Evolutionary conservation across 2,888 invertebrate species (phyloP).

Genomic region (Spodoptera picta): DNA sequence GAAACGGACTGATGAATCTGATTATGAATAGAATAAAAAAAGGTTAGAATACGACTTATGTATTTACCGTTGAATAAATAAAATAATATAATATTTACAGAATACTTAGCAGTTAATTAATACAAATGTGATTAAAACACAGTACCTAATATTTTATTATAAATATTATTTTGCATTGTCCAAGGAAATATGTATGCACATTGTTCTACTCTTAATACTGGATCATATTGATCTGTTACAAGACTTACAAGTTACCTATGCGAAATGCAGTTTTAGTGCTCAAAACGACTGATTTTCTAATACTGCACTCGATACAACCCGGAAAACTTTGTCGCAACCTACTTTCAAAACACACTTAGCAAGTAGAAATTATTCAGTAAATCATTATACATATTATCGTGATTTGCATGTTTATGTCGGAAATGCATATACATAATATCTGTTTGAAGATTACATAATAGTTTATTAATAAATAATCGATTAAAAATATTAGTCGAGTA

Average conservation of each 20-base stretch:
- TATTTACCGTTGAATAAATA: no score
- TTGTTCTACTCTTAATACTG: no score
- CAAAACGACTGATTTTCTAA: not conserved
- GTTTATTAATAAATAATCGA: not conserved
- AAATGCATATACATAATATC: constrained; percentile 12
- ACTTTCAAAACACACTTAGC: constrained; percentile 35
- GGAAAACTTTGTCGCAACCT: constrained; percentile 17
- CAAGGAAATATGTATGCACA: no score
- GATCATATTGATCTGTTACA: no score
- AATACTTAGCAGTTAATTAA: no score
- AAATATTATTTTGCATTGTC: no score
- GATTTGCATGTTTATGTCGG: constrained; percentile 29
- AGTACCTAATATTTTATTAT: no score
- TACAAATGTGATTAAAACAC: no score
- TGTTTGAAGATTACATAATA: constrained; percentile 9
- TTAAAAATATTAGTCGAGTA: not conserved
- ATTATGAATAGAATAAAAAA: no score
- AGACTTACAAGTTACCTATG: not conserved
- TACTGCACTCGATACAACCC: constrained; percentile 6
- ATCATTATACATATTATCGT: constrained; percentile 22
- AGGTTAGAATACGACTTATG: no score
- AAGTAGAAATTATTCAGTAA: constrained; percentile 25
- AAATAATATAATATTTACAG: no score
- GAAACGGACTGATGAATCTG: no score
- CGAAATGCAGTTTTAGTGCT: not conserved